phyloP scores from a whole-genome alignment of 1,140 invertebrate genomes.

The Scaptomyza graminum region DNA sequence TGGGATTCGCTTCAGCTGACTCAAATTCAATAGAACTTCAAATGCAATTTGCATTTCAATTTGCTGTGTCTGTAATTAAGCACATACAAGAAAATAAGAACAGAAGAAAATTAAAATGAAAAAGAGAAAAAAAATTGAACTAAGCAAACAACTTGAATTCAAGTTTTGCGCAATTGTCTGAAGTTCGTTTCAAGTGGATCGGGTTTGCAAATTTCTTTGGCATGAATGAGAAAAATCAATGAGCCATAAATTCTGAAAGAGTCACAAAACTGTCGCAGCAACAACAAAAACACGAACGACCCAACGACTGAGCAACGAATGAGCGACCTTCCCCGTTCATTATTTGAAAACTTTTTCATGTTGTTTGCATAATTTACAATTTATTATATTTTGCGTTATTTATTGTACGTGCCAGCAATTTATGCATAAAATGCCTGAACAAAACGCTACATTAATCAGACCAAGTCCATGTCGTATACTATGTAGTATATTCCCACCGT shows the following conservation, averaged over 20 bases:
- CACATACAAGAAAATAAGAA: neutral
- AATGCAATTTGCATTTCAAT: conserved; percentile 11
- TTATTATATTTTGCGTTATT: conserved; percentile 76
- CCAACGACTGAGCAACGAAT: neutral
- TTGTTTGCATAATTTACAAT: conserved; percentile 79
- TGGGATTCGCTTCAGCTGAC: conserved; percentile 36
- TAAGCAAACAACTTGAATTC: conserved; percentile 33
- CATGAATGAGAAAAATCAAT: conserved; percentile 51
- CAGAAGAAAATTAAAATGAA: conserved; percentile 17
- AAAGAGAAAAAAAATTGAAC: conserved; percentile 11
- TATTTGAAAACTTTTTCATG: conserved; percentile 70
- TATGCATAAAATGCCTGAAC: conserved; percentile 73
- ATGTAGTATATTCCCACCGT: conserved; percentile 66
- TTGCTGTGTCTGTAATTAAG: conserved; percentile 40
- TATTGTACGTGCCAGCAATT: conserved; percentile 74
- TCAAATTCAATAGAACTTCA: conserved; percentile 32
- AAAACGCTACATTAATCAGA: conserved; percentile 77
- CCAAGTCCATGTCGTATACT: conserved; percentile 26
- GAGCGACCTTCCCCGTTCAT: conserved; percentile 62
- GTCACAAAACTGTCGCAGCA: conserved; percentile 13
- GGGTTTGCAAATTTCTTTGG: conserved; percentile 67
- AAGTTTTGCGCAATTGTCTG: conserved; percentile 44
- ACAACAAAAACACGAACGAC: neutral
- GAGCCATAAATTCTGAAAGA: conserved; percentile 46
- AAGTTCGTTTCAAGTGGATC: conserved; percentile 53